Conservation (phyloP, 2,797 vertebrate genomes). For the Fundulus diaphanus region DNA sequence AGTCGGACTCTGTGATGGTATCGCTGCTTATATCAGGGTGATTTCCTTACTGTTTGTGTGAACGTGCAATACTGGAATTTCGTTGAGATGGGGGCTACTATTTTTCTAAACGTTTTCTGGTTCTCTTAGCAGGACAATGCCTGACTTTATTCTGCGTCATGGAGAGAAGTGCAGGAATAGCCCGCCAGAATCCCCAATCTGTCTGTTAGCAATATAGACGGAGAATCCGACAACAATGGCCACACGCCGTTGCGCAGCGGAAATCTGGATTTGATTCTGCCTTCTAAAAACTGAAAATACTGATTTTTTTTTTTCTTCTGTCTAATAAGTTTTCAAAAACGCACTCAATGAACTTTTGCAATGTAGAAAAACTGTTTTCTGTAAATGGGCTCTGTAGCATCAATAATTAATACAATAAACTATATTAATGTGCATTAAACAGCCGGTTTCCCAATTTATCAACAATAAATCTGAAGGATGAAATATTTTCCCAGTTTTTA, state of each 20-base stretch:
- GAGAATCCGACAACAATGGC: background rate
- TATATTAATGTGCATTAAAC: background rate
- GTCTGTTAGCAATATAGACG: background rate
- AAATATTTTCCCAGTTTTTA: too few relatives aligned
- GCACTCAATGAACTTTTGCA: background rate
- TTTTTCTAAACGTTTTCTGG: background rate
- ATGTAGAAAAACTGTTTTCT: background rate
- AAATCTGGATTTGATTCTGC: background rate
- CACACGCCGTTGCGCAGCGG: background rate
- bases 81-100: background rate
- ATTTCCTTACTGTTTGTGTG: background rate
- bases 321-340: background rate
- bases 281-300: background rate
- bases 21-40: background rate
- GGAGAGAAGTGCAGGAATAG: background rate
- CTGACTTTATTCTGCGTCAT: background rate
- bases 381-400: background rate
- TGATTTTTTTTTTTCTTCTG: background rate
- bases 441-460: too few relatives aligned
- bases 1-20: background rate
- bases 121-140: background rate
- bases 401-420: background rate
- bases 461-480: background rate
- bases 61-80: background rate
- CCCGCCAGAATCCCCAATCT: background rate